phyloP scores from a whole-genome alignment of 2,888 invertebrate genomes.

The Parochlus steinenii region DNA sequence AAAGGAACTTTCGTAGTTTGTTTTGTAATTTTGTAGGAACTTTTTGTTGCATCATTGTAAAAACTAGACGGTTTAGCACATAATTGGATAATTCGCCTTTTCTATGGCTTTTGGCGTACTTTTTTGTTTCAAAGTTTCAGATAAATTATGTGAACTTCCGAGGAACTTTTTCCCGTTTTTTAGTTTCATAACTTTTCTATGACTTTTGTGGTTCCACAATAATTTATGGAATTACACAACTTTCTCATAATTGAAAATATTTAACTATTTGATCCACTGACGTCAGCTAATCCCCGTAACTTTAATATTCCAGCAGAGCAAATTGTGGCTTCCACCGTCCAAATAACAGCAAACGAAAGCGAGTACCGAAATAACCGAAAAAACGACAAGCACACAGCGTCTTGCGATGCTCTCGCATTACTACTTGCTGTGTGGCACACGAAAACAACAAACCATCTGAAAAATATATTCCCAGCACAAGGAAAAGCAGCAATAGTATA shows the following conservation, averaged over 20 bases:
- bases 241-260: conserved; percentile 1
- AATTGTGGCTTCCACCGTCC: no score
- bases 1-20: conserved; percentile 7
- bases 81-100: no score
- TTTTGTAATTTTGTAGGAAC: conserved; percentile 5
- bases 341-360: no score
- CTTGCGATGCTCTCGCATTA: conserved; percentile 10
- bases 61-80: no score
- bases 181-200: neutral
- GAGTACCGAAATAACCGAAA: conserved; percentile 1
- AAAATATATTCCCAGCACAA: no score
- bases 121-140: no score
- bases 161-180: conserved; percentile 3
- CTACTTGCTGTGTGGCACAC: conserved; percentile 9
- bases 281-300: no score
- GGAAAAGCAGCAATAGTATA: conserved; percentile 7
- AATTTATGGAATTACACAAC: neutral
- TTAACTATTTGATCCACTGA: no score
- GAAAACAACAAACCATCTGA: no score
- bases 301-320: no score
- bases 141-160: conserved; percentile 2
- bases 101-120: no score
- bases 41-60: neutral
- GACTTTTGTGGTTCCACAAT: neutral
- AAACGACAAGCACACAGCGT: conserved; percentile 4